Evolutionary conservation across 2,888 invertebrate species (phyloP).

Genomic region (Calameuta filiformis): DNA sequence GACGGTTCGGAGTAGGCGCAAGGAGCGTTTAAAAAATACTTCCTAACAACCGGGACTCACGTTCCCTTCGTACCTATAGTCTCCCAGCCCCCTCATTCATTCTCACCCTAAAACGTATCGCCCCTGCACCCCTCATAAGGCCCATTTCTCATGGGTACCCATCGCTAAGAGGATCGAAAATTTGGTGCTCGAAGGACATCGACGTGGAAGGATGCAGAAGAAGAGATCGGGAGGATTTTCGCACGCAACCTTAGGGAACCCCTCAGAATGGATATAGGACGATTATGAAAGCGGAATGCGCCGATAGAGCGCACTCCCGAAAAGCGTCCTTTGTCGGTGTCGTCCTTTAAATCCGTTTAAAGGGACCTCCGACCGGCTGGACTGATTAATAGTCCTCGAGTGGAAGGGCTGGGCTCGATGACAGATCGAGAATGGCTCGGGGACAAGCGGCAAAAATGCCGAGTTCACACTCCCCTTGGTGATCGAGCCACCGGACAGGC

Average conservation of each 20-base stretch:
- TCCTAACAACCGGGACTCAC: constrained; percentile 10
- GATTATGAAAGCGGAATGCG: neutral
- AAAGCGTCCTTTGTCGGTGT: constrained; percentile 53
- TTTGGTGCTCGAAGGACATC: neutral
- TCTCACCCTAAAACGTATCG: constrained; percentile 20
- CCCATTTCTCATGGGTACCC: neutral
- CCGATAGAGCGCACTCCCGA: constrained; percentile 21
- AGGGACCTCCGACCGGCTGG: constrained; percentile 56
- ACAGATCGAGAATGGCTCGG: constrained; percentile 57
- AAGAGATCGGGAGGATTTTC: neutral
- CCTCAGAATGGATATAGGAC: neutral
- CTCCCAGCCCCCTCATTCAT: neutral
- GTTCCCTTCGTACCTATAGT: neutral
- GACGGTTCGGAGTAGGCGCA: constrained; percentile 23
- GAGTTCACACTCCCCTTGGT: constrained; percentile 48
- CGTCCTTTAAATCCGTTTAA: constrained; percentile 57
- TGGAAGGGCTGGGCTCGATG: constrained; percentile 47
- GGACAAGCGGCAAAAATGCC: constrained; percentile 55
- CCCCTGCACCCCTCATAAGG: neutral
- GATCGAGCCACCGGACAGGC: neutral
- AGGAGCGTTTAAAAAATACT: constrained; percentile 21
- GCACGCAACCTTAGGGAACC: neutral
- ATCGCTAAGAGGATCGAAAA: neutral
- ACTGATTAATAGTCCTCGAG: constrained; percentile 57
- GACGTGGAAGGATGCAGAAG: neutral